Evolutionary conservation across 2,113 vertebrate species (phyloP), one percentile per base, ranked within the genome.

Genomic region (Leptosomus discolor): DNA sequence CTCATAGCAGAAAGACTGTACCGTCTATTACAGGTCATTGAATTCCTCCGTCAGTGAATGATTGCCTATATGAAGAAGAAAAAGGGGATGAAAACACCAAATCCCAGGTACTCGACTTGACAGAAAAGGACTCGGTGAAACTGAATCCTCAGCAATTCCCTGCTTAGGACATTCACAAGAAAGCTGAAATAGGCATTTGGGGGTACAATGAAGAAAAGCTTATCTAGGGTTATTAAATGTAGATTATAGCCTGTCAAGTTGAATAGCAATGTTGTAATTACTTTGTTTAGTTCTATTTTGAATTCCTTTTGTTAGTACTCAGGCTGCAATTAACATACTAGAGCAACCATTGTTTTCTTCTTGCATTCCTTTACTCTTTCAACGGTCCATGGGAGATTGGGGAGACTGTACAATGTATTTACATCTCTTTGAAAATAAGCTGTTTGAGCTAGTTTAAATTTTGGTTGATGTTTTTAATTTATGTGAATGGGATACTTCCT

Each of bases 241-340:
- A 97, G 95, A 97, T 97, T 94, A 86, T 53, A 97, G 79, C 60
- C 88, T 97, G 87, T 84, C 75, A 13, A 84, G 46, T 95, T 86
- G 85, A 93, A 91, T 81, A 91, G 92, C 90, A 89, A 94, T 75
- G 93, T 93, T 85, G 79, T 95, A 95, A 95, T 97, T 77, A 96
- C 96, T 92, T 95, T 96, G 93, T 95, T 97, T 80, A 53, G 90
- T 97, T 93, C 81, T 97, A 91, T 96, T 95, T 96, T 67, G 81
- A 91, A 95, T 95, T 90, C 78, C 63, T 90, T 97, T 96, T 97
- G 95, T 97, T 92, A 73, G 71, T 37, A 73, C 15, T 76, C 58
- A 23, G 85, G 79, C 95, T 95, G 46, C 39, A 80, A 58, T 96
- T 92, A 92, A 82, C 85, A 84, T 93, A 50, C 85, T 97, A 91